Base-by-base conservation (phyloP, 2,113 vertebrate species). In the Etia nguti region DNA sequence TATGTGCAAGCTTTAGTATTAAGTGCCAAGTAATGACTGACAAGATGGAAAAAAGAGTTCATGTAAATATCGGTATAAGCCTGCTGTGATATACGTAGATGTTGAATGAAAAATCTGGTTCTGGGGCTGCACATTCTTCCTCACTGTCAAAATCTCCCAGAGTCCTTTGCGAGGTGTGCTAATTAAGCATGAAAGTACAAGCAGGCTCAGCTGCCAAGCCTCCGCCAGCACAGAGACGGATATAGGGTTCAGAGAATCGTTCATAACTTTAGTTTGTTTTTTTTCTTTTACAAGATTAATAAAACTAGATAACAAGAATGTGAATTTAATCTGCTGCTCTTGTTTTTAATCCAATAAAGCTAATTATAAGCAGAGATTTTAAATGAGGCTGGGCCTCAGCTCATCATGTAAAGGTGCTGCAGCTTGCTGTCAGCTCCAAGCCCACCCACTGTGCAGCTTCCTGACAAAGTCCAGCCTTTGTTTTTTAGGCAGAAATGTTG, bases 381-480 rank as follows among this genome's bases (percentile, higher is more conserved):
- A 85, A 86, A 87, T 2, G 85, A 65, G 89, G 83, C 90, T 89
- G 75, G 85, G 90, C 60, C 84, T 88, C 73, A n/a, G 84, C 90
- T 57, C 82, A 86, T 92, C 84, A 52, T 20, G 83, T 88, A 82
- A 90, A 93, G 87, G 93, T 93, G 92, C 87, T 46, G 89, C 83
- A 83, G 88, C 62, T 31, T 13, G 41, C 81, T 26, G 84, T 90
- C 82, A 65, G 86, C 10, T 52, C 34, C 75, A 2, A 62, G 94
- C 86, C 96, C 95, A 96, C 95, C 95, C 95, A 96, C 75, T 8
- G 60, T 43, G 95, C 80, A 46, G 89, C 90, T 92, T 80, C 90
- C 86, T 87, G 88, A 95, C 46, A 56, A 56, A 81, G 82, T 85
- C 88, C 89, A 88, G 85, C 88, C 43, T 70, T 89, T 85, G 59